Evolutionary conservation across 2,797 vertebrate species (phyloP).

Genomic region (Sorex maritimensis): DNA sequence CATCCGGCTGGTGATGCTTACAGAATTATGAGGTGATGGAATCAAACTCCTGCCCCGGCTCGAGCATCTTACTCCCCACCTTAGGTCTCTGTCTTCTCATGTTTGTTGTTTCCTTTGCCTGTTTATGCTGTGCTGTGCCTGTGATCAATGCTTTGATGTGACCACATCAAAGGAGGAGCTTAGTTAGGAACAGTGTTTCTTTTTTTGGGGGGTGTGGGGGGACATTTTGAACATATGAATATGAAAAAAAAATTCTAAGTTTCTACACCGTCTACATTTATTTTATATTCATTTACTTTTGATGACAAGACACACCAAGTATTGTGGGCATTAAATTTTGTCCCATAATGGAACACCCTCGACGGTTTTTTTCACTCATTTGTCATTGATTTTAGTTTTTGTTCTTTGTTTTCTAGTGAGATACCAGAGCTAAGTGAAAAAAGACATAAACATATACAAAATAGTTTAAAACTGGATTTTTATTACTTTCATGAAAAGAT

Average conservation of each 20-base stretch:
- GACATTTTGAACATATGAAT: slow-evolving; percentile 26
- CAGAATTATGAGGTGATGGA: too few relatives aligned
- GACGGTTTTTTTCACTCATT: background rate
- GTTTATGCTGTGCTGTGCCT: background rate
- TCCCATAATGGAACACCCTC: background rate
- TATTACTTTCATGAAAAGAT: slow-evolving; percentile 2
- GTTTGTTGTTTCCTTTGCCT: background rate
- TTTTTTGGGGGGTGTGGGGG: background rate
- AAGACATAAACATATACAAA: background rate
- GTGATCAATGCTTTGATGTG: background rate
- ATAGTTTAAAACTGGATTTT: slow-evolving; percentile 12
- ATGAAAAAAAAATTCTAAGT: slow-evolving; percentile 58
- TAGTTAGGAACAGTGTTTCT: slow-evolving; percentile 20
- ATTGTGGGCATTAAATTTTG: slow-evolving; percentile 1
- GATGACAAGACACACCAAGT: background rate
- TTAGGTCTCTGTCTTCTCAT: too few relatives aligned
- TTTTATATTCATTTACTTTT: slow-evolving; percentile 65
- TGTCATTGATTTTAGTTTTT: slow-evolving; percentile 36
- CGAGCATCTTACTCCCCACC: too few relatives aligned
- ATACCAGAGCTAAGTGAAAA: background rate
- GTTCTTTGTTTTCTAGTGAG: background rate
- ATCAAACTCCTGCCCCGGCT: too few relatives aligned
- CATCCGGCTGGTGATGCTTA: too few relatives aligned
- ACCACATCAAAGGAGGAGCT: background rate
- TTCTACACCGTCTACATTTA: slow-evolving; percentile 57